Percentiles rank a stretch among this genome's conserved stretches.
Evolutionary conservation across 2,113 vertebrate species (phyloP).

Genomic region (Penelope pileata): DNA sequence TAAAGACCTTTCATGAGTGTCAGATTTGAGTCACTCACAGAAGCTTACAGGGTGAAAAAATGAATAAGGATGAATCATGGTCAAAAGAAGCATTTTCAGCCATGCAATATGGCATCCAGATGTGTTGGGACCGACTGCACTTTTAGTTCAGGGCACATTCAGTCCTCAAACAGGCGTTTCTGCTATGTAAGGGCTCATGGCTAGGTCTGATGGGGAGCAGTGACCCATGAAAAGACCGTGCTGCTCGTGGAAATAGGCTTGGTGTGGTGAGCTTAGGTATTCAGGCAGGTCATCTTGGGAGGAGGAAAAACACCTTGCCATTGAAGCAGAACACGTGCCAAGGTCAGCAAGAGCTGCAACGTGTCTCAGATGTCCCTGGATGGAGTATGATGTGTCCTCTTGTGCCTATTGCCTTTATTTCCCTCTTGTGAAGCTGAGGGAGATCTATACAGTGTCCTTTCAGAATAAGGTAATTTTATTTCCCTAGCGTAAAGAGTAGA

Average conservation of each 20-base stretch:
- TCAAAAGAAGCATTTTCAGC: conserved; percentile 16
- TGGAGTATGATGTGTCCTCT: background rate
- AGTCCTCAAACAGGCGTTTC: background rate
- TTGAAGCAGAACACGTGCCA: background rate
- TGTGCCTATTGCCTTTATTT: background rate
- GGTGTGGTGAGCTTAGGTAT: background rate
- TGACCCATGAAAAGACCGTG: background rate
- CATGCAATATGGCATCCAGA: conserved; percentile 12
- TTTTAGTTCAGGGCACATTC: background rate
- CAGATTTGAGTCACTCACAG: conserved; percentile 37
- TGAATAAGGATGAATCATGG: conserved; percentile 23
- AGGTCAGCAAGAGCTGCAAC: background rate
- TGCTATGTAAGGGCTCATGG: background rate
- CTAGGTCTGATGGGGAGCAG: background rate
- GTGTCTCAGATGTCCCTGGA: background rate
- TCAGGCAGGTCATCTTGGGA: background rate
- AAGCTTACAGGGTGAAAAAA: conserved; percentile 37
- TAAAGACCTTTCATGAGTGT: conserved; percentile 17
- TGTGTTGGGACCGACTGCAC: background rate
- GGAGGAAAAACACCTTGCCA: background rate
- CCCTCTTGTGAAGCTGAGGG: background rate
- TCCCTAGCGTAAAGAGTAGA: background rate
- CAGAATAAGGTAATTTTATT: background rate
- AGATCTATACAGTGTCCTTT: background rate
- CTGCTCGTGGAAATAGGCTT: background rate